Base-by-base conservation (phyloP, 2,888 invertebrate species). In the Biston betularia region DNA sequence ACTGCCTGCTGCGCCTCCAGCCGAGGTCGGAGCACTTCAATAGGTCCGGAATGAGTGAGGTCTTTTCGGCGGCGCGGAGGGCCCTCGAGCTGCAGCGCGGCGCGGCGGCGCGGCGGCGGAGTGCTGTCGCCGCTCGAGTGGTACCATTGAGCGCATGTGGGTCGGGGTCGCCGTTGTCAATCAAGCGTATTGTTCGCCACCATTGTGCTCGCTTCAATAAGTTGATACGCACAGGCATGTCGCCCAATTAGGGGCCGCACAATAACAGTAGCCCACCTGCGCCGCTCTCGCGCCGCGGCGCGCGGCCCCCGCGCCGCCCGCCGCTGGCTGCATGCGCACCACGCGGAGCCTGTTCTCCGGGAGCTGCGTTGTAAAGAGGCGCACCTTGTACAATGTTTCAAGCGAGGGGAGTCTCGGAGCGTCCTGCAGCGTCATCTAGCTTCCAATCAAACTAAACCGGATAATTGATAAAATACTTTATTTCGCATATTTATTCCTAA, bases 121-220 rank as follows among this genome's bases (percentile, higher is more conserved):
- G 60, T 33, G 54, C 59, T 63, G 65, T 53, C 57, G 70, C 61
- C 66, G 69, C 68, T 69, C 69, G 61, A 69, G 65, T n/a, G n/a
- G n/a, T 63, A 69, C 71, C 76, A 72, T 74, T 75, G 70, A 68
- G 73, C 24, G 79, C 80, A 70, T 70, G 56, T 64, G 60, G 72
- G 72, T 70, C 72, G 67, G 46, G 72, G 69, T 49, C 69, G 63
- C 42, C 60, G 69, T 56, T 76, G 74, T 76, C 75, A 74, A 76
- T 76, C 75, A 72, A 74, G 50, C 65, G 65, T 57, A 48, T 44
- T 62, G 70, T 62, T 54, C 49, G 40, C 49, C 48, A 50, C 40
- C 64, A 59, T 63, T 65, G 68, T 46, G 61, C 24, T 63, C 61
- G 44, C 54, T 68, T 55, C 57, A 65, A 63, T 63, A 63, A 38